Percentiles rank a stretch among this genome's conserved stretches.
These are phyloP conservation scores for Colinus virginianus DNA, from an alignment of 2,113 vertebrate species.

Conservation along the genomic window DNA sequence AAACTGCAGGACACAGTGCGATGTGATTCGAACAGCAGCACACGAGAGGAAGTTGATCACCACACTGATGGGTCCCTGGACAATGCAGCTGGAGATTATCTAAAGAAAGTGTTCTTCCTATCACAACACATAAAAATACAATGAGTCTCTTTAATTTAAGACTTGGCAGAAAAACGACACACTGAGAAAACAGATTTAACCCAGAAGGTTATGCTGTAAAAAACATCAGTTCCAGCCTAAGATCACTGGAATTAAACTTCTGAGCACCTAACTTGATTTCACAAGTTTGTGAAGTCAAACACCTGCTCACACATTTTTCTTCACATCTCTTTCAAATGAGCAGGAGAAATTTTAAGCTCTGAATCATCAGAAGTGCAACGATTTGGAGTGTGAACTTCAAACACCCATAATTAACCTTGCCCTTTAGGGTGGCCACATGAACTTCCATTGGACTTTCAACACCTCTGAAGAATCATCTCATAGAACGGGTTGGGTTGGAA, in stretches of 20 bases:
- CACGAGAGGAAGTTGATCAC: constrained; percentile 4
- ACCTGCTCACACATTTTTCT: neutral
- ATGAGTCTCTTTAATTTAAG: constrained; percentile 26
- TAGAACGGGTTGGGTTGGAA: too few species aligned
- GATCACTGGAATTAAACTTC: neutral
- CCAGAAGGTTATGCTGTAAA: constrained; percentile 1
- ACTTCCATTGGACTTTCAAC: neutral
- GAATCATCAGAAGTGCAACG: neutral
- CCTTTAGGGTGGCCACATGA: neutral
- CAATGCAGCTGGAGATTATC: constrained; percentile 51
- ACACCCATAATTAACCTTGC: neutral
- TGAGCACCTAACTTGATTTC: neutral
- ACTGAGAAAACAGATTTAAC: neutral
- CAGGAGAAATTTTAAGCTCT: neutral
- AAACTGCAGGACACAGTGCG: neutral
- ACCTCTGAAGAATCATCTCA: neutral
- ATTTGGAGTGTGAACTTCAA: neutral
- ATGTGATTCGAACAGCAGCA: constrained; percentile 19
- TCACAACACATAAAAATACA: constrained; percentile 34
- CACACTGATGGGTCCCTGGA: neutral
- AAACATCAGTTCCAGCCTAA: neutral
- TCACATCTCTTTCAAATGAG: neutral
- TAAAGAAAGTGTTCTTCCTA: constrained; percentile 13
- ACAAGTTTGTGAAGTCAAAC: neutral
- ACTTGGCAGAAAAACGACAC: constrained; percentile 26